Evolutionary conservation across 2,888 invertebrate genomes (phyloP).

Genomic region (Epicampocera succincta): DNA sequence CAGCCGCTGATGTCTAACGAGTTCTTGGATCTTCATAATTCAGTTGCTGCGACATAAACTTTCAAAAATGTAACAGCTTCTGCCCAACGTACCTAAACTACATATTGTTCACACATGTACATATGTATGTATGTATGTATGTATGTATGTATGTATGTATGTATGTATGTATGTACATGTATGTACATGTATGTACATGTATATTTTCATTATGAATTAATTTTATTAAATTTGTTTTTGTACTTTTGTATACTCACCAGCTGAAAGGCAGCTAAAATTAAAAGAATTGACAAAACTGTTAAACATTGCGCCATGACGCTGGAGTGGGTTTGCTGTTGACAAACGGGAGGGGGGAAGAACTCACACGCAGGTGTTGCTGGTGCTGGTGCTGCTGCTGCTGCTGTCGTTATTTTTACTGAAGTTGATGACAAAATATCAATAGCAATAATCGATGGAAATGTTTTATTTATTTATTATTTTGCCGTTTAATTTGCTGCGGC

Average conservation of each 20-base stretch:
- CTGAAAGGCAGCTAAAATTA: slow-evolving; percentile 42
- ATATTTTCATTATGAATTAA: background rate
- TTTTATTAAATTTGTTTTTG: background rate
- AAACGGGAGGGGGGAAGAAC: background rate
- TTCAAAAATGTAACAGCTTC: no score
- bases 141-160: background rate
- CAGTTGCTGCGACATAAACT: no score
- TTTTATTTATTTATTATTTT: slow-evolving; percentile 8
- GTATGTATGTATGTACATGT: background rate
- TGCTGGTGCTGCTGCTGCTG: background rate
- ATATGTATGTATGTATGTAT: slow-evolving; percentile 5
- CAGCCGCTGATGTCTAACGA: no score
- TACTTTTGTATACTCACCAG: slow-evolving; percentile 53
- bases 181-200: no score
- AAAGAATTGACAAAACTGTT: slow-evolving; percentile 48
- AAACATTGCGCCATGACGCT: slow-evolving; percentile 59
- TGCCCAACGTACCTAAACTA: no score
- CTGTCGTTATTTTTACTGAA: background rate
- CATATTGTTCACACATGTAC: background rate
- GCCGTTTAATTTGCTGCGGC: slow-evolving; percentile 40
- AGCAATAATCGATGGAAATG: slow-evolving; percentile 35
- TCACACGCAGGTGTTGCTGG: slow-evolving; percentile 13
- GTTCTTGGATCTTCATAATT: no score
- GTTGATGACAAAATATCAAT: slow-evolving; percentile 33
- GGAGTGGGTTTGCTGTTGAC: slow-evolving; percentile 27